Evolutionary conservation across 2,113 vertebrate genomes (phyloP).

Genomic region (Nerophis ophidion): DNA sequence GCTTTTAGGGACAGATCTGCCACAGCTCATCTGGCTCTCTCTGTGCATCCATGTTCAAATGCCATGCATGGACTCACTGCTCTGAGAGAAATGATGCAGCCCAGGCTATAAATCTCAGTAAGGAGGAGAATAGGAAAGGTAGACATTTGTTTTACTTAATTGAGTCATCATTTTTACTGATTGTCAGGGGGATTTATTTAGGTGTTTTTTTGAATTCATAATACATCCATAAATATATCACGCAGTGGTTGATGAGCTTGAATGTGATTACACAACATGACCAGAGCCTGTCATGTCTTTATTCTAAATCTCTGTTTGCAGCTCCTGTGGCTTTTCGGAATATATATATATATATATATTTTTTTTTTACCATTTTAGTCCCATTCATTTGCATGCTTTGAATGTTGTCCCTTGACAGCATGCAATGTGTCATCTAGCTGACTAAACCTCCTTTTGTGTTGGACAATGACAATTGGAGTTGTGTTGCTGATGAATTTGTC

Average conservation of each 20-base stretch:
- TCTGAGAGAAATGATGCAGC: neutral
- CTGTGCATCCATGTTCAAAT: neutral
- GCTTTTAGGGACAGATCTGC: constrained; percentile 2
- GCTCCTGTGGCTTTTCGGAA: constrained; percentile 10
- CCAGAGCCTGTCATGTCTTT: neutral
- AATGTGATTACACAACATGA: neutral
- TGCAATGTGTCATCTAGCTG: constrained; percentile 24
- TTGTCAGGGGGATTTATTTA: neutral
- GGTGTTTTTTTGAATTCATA: no score
- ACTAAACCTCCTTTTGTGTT: constrained; percentile 4
- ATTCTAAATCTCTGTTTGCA: constrained; percentile 2
- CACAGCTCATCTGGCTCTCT: neutral
- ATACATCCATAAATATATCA: no score
- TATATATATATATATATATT: no score
- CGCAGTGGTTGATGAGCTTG: neutral
- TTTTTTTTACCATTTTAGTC: constrained; percentile 21
- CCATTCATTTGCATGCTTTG: constrained; percentile 32
- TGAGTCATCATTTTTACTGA: neutral
- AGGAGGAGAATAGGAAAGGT: neutral
- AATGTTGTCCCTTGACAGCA: constrained; percentile 31
- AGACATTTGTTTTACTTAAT: neutral
- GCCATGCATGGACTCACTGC: neutral
- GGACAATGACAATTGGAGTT: neutral
- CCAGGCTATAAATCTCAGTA: neutral
- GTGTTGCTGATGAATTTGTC: constrained; percentile 9